These are phyloP conservation scores for Parapsyche elsis DNA, from an alignment of 1,140 invertebrate species.

Conservation along the genomic window DNA sequence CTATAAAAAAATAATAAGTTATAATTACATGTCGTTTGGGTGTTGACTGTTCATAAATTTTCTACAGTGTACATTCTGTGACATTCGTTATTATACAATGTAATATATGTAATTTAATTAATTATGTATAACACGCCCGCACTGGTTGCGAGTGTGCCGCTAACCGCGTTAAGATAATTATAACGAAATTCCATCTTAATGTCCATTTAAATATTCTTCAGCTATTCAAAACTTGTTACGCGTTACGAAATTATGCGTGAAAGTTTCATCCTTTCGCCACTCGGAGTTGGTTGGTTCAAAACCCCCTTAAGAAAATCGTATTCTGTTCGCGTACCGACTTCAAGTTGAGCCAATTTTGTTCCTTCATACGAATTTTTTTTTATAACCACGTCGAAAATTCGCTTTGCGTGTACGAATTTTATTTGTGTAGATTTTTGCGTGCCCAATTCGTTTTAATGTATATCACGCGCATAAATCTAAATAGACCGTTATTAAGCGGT, in stretches of 20 bases:
- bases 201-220: conserved; percentile 24
- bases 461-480: conserved; percentile 13
- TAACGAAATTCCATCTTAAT: conserved; percentile 24
- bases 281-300: background rate
- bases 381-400: background rate
- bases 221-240: conserved; percentile 22
- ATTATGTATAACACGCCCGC: background rate
- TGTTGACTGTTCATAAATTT: too few relatives aligned
- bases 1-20: too few relatives aligned
- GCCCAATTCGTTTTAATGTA: too few relatives aligned
- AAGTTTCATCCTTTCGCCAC: conserved; percentile 4
- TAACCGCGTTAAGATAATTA: conserved; percentile 20
- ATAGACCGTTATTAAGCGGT: conserved; percentile 6
- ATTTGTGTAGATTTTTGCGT: background rate
- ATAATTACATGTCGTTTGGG: too few relatives aligned
- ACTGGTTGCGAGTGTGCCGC: background rate
- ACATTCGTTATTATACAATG: too few relatives aligned
- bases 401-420: background rate
- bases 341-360: conserved; percentile 19
- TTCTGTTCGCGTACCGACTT: conserved; percentile 8
- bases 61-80: too few relatives aligned
- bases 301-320: conserved; percentile 1
- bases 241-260: conserved; percentile 26
- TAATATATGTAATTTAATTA: background rate
- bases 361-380: background rate